Evolutionary conservation across 2,113 vertebrate species (phyloP), one percentile per base, ranked within the genome.

Genomic region (Lutjanus erythropterus): DNA sequence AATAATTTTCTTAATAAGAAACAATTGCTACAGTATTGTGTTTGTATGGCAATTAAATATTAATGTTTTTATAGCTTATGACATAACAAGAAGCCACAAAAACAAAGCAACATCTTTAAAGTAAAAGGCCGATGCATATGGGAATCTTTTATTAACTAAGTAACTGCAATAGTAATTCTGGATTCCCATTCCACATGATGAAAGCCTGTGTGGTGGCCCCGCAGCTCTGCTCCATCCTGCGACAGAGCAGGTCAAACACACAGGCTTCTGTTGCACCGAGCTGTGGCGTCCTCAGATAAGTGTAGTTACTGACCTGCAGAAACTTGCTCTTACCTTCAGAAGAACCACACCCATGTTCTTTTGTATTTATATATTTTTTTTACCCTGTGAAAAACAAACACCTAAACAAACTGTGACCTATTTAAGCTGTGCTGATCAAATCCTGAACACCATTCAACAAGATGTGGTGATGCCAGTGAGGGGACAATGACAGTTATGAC

Each of bases 21-120:
- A 96, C 89, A 94, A 95, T 94, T 95, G 95, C 96, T 97, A 97
- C 96, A 97, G 96, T 97, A 96, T 97, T 62, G 94, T 97, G 96
- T 96, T 96, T 95, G 94, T 94, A 94, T 94, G 94, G 94, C 95
- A 94, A 94, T 89, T 88, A 94, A 94, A 90, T 94, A 94, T 91
- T 90, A 78, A 89, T 86, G 91, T 91, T 94, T 91, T 94, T 89
- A 94, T 93, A 94, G 93, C 92, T 94, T 91, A 93, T 93, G 89
- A 94, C 88, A 90, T 80, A 94, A 94, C 86, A 74, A 90, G 90
- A 94, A 94, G 90, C 88, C 92, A 94, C 89, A 92, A 90, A 92
- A 93, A 93, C 86, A 89, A 87, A 93, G 84, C 80, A 87, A 90
- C 76, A 87, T 87, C 84, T 81, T 90, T 15, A 89, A 91, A 84